A percentile compares a stretch with the other conserved stretches of the same genome.
phyloP scores from a whole-genome alignment of 2,888 invertebrate genomes.

The Harmothoe impar region DNA sequence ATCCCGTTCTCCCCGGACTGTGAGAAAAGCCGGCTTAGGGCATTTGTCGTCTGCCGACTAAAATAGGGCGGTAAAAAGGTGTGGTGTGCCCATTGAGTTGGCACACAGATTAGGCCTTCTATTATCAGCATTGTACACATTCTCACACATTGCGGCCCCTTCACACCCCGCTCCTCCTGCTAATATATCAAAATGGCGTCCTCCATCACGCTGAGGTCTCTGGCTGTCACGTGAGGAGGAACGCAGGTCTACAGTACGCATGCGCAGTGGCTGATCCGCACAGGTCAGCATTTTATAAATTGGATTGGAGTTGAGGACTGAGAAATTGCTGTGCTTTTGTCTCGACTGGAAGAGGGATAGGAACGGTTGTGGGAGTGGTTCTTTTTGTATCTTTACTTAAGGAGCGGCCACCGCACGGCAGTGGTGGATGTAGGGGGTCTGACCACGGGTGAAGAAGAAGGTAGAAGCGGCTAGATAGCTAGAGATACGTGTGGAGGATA shows the following conservation, averaged over 20 bases:
- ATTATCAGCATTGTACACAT: constrained; percentile 12
- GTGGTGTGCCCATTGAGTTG: no score
- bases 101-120: not conserved
- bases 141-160: not conserved
- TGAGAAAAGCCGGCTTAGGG: not conserved
- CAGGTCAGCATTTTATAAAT: not conserved
- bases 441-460: not conserved
- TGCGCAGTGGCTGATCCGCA: not conserved
- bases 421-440: no score
- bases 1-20: not conserved
- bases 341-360: no score
- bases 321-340: no score
- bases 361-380: no score
- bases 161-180: not conserved
- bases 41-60: no score
- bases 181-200: constrained; percentile 11
- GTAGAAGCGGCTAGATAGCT: not conserved
- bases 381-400: no score
- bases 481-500: not conserved
- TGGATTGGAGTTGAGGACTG: not conserved
- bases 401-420: no score
- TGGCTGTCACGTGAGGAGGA: not conserved
- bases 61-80: no score
- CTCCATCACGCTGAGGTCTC: not conserved
- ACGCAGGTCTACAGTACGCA: not conserved